phyloP scores from a whole-genome alignment of 2,888 invertebrate species.

The Zonitis immaculata region DNA sequence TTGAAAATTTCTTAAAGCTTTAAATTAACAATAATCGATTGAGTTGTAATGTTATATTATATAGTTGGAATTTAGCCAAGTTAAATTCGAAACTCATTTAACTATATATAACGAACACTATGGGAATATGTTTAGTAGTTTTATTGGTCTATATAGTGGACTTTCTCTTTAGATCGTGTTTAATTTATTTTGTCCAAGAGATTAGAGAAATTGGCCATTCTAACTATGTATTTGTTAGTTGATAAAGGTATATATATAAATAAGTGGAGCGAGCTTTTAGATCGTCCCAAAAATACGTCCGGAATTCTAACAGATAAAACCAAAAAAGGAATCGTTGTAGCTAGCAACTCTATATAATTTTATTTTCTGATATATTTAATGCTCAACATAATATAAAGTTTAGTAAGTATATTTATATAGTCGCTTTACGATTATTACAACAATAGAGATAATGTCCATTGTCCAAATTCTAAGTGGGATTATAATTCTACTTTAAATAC shows the following conservation, averaged over 20 bases:
- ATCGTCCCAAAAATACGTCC: not conserved
- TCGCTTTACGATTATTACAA: not conserved
- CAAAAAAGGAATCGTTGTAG: too few relatives aligned
- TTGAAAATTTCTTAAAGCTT: constrained; percentile 17
- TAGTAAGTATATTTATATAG: not conserved
- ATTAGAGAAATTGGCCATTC: constrained; percentile 2
- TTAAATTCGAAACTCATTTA: constrained; percentile 37
- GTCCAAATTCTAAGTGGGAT: not conserved
- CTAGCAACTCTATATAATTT: not conserved
- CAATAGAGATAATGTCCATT: not conserved
- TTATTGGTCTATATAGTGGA: not conserved
- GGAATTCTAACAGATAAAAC: not conserved
- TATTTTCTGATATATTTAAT: not conserved
- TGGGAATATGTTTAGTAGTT: constrained; percentile 16
- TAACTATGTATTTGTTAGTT: not conserved
- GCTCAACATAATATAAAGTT: not conserved
- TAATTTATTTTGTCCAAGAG: constrained; percentile 2
- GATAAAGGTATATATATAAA: too few relatives aligned
- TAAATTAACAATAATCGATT: constrained; percentile 33
- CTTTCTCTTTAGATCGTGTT: not conserved
- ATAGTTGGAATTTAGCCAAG: constrained; percentile 34
- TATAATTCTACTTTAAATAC: too few relatives aligned
- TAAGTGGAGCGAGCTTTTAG: not conserved
- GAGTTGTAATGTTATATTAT: constrained; percentile 32
- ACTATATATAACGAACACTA: constrained; percentile 26